Percentiles rank a stretch among this genome's conserved stretches.
phyloP scores from a whole-genome alignment of 2,797 vertebrate species.

The Telmatherina bonti region DNA sequence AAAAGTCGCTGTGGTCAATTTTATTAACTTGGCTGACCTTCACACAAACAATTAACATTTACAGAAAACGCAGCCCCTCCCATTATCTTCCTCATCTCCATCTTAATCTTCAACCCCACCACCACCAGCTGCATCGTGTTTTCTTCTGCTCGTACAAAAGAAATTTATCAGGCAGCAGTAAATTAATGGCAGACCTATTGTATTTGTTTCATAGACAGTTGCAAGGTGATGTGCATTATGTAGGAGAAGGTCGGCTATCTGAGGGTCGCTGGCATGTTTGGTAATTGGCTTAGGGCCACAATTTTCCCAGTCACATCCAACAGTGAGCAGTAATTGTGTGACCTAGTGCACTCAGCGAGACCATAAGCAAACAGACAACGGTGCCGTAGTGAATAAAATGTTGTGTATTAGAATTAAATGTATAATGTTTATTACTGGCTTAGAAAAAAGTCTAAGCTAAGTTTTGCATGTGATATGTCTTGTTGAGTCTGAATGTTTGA shows the following conservation, averaged over 20 bases:
- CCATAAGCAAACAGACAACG: constrained; percentile 4
- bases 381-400: neutral
- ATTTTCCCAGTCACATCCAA: constrained; percentile 46
- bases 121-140: constrained; percentile 15
- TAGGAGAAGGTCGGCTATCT: constrained; percentile 55
- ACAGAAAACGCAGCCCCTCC: constrained; percentile 83
- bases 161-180: constrained; percentile 35
- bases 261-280: constrained; percentile 41
- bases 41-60: constrained; percentile 91
- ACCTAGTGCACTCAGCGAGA: constrained; percentile 37
- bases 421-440: constrained; percentile 6
- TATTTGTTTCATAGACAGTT: constrained; percentile 45
- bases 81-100: constrained; percentile 67
- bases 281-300: constrained; percentile 58
- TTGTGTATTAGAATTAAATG: constrained; percentile 4
- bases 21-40: constrained; percentile 89
- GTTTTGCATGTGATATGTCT: neutral
- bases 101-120: constrained; percentile 74
- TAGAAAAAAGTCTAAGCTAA: neutral
- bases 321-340: constrained; percentile 48
- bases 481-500: neutral
- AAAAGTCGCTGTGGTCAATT: constrained; percentile 78
- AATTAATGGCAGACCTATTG: constrained; percentile 39
- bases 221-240: constrained; percentile 54
- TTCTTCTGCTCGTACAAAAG: constrained; percentile 1